phyloP scores from a whole-genome alignment of 2,888 invertebrate genomes.

The Temnothorax unifasciatus region DNA sequence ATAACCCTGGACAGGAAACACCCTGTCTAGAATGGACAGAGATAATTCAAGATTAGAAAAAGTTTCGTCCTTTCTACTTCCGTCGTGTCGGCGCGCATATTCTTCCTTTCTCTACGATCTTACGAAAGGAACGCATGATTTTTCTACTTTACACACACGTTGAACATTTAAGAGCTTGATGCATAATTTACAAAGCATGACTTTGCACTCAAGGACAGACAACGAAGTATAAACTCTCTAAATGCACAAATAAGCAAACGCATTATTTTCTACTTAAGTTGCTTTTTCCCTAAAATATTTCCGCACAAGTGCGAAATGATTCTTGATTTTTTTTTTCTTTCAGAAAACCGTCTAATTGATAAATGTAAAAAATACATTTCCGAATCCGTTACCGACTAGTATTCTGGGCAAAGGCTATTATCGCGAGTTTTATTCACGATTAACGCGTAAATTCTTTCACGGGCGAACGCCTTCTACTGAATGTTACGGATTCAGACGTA shows the following conservation, averaged over 20 bases:
- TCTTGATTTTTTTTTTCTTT: background rate
- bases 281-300: background rate
- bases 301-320: background rate
- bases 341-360: background rate
- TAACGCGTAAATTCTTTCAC: conserved; percentile 30
- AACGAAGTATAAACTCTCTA: conserved; percentile 3
- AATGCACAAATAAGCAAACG: background rate
- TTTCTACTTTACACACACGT: conserved; percentile 1
- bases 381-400: background rate
- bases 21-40: conserved; percentile 12
- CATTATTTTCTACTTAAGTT: background rate
- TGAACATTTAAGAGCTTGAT: conserved; percentile 9
- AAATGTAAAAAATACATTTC: background rate
- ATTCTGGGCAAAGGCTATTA: background rate
- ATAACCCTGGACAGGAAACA: conserved; percentile 36
- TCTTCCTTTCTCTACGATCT: background rate
- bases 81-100: background rate
- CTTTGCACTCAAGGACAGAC: conserved; percentile 21
- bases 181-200: conserved; percentile 33
- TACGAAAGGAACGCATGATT: conserved; percentile 17
- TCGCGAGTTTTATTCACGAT: conserved; percentile 26
- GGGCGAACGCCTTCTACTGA: conserved; percentile 14
- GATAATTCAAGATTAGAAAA: conserved; percentile 48
- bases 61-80: conserved; percentile 5
- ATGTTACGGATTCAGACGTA: conserved; percentile 26